These are phyloP conservation scores for Dioctria rufipes DNA, from an alignment of 2,888 invertebrate genomes.

Conservation along the genomic window DNA sequence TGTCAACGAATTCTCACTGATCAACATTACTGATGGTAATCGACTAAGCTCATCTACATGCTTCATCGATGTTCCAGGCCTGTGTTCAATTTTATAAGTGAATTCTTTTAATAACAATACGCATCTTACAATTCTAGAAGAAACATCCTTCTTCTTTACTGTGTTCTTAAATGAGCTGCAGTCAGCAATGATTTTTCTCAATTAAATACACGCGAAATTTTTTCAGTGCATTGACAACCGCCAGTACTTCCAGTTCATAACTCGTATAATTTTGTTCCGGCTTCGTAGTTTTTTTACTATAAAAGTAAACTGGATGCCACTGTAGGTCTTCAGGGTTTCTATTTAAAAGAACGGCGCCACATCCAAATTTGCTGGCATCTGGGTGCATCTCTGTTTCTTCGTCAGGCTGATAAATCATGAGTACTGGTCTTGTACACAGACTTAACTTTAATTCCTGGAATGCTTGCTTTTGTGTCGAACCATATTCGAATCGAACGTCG, in stretches of 20 bases:
- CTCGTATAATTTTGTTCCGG: no score
- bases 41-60: slow-evolving; percentile 34
- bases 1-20: no score
- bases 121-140: slow-evolving; percentile 14
- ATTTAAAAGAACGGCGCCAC: not conserved
- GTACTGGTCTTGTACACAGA: slow-evolving; percentile 1
- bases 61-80: not conserved
- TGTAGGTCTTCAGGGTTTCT: no score
- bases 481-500: not conserved
- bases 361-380: slow-evolving; percentile 7
- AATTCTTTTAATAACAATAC: not conserved
- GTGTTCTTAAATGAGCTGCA: slow-evolving; percentile 6
- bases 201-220: not conserved
- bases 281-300: no score
- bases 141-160: not conserved
- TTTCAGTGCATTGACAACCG: no score
- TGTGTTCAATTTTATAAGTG: slow-evolving; percentile 31
- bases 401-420: no score
- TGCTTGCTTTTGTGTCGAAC: not conserved
- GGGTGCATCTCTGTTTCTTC: slow-evolving; percentile 21
- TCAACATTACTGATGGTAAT: not conserved
- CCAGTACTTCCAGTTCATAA: no score
- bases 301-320: no score
- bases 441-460: not conserved
- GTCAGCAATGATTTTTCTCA: slow-evolving; percentile 10